Conservation (phyloP, 2,797 vertebrate species). For the Cyclopterus lumpus region DNA sequence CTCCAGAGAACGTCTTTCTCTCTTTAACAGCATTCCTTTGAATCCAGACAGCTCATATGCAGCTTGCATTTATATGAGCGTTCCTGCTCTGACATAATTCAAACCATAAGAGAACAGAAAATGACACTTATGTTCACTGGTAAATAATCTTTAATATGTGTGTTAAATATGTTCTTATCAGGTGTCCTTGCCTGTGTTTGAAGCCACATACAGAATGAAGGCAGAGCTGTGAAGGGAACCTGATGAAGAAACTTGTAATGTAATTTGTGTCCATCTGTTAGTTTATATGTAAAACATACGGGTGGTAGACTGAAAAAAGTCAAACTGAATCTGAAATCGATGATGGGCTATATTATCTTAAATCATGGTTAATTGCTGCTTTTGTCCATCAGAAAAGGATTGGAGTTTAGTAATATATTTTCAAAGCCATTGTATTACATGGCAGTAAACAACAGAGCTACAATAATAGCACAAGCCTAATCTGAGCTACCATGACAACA, state of each 20-base stretch:
- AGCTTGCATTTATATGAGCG: background rate
- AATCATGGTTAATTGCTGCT: background rate
- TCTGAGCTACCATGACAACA: conserved; percentile 18
- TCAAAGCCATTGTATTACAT: background rate
- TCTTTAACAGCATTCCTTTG: too few relatives aligned
- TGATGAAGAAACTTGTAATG: background rate
- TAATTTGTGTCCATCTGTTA: background rate
- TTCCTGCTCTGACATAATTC: conserved; percentile 2
- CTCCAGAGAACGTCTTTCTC: conserved; percentile 39
- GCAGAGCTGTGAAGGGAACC: background rate
- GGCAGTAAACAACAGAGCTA: background rate
- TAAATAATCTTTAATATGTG: conserved; percentile 14
- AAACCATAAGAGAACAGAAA: conserved; percentile 6
- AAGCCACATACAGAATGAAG: background rate
- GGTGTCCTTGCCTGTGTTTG: background rate
- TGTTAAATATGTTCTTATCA: conserved; percentile 1
- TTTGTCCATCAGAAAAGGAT: background rate
- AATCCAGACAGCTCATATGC: background rate
- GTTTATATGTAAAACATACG: background rate
- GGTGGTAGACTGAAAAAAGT: background rate
- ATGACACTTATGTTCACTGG: background rate
- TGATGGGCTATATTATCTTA: background rate
- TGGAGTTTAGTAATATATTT: background rate
- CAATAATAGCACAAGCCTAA: background rate
- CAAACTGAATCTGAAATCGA: background rate